Percentiles rank a stretch among this genome's conserved stretches.
Evolutionary conservation across 2,888 invertebrate species (phyloP).

Genomic region (Morpho deidamia): DNA sequence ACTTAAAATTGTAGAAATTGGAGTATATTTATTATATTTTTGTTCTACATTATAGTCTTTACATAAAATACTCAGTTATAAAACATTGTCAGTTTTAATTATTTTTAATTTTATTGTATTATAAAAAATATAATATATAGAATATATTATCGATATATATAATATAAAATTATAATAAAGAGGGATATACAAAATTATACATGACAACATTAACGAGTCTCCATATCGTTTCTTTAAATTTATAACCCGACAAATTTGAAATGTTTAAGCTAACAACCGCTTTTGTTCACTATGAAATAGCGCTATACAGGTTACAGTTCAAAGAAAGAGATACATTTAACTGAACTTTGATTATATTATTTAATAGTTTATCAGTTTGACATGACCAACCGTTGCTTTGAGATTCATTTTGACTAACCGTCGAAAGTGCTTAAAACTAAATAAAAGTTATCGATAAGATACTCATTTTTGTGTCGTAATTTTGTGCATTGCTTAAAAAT

Average conservation of each 20-base stretch:
- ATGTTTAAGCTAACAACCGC: slow-evolving; percentile 26
- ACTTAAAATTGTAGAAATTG: no score
- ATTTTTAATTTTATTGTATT: neutral
- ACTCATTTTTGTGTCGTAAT: neutral
- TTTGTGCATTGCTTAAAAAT: slow-evolving; percentile 35
- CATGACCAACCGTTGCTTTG: slow-evolving; percentile 64
- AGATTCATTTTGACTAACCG: slow-evolving; percentile 35
- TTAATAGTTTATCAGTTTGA: slow-evolving; percentile 33
- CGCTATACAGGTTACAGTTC: slow-evolving; percentile 28
- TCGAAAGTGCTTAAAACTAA: slow-evolving; percentile 17
- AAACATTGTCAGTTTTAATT: no score
- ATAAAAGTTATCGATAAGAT: slow-evolving; percentile 8
- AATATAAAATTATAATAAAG: neutral
- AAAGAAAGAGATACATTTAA: neutral
- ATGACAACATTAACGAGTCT: slow-evolving; percentile 13
- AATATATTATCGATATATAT: neutral
- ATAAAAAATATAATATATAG: neutral
- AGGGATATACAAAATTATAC: neutral
- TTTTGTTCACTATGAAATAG: slow-evolving; percentile 24
- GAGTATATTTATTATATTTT: no score
- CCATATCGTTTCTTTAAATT: slow-evolving; percentile 18
- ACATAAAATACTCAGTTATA: no score
- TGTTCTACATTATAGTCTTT: no score
- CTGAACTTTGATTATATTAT: slow-evolving; percentile 20
- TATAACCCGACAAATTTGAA: slow-evolving; percentile 35